Evolutionary conservation across 2,113 vertebrate genomes (phyloP).

Genomic region (Urocynchramus pylzowi): DNA sequence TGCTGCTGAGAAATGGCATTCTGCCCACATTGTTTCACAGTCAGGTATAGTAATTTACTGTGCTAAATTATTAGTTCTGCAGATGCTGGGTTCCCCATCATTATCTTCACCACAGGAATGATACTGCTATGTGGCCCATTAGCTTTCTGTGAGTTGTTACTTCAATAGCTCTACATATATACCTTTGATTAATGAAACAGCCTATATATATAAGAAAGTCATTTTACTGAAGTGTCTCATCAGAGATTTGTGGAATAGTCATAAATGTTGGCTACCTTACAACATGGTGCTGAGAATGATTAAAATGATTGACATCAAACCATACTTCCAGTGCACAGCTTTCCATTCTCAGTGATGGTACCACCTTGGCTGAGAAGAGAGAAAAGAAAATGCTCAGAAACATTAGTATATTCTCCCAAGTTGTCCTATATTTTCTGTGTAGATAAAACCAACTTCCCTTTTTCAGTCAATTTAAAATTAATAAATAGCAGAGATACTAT

Average conservation of each 20-base stretch:
- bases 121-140: neutral
- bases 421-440: neutral
- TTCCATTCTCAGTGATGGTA: constrained; percentile 2
- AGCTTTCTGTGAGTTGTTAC: constrained; percentile 36
- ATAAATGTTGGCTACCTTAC: constrained; percentile 45
- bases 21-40: neutral
- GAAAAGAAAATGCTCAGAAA: neutral
- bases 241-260: constrained; percentile 44
- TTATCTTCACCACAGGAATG: neutral
- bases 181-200: constrained; percentile 63
- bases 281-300: constrained; percentile 19
- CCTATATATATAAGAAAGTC: constrained; percentile 20
- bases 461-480: neutral
- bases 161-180: constrained; percentile 42
- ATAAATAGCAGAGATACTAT: neutral
- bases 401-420: neutral
- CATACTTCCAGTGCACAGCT: neutral
- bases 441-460: neutral
- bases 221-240: constrained; percentile 37
- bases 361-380: neutral
- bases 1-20: neutral
- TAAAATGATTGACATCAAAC: neutral
- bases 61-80: neutral
- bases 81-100: neutral
- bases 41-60: constrained; percentile 19